Evolutionary conservation across 2,113 vertebrate genomes (phyloP).

Genomic region (Hymenochirus boettgeri): DNA sequence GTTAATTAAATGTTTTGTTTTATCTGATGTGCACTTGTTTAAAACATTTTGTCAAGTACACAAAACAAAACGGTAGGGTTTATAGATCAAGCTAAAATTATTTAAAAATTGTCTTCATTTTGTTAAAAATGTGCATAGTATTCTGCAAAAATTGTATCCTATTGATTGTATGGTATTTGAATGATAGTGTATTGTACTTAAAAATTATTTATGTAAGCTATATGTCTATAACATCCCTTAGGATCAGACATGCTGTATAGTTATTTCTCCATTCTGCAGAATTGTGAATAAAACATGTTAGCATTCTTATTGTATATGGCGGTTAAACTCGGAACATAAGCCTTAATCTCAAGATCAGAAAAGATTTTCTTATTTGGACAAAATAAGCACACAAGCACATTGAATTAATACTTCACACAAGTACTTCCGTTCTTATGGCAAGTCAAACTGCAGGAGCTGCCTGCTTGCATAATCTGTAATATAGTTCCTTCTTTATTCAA

Average conservation of each 20-base stretch:
- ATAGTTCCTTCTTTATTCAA: not conserved
- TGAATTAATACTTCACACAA: not conserved
- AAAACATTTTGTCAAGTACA: constrained; percentile 17
- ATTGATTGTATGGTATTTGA: not conserved
- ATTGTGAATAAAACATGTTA: constrained; percentile 9
- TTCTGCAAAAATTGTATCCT: not conserved
- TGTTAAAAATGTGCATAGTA: not conserved
- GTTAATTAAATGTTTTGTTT: constrained; percentile 28
- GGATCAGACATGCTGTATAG: constrained; percentile 1
- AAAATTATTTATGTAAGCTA: constrained; percentile 3
- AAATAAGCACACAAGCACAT: constrained; percentile 35
- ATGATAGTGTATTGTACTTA: constrained; percentile 18
- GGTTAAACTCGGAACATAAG: constrained; percentile 21
- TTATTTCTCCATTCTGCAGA: constrained; percentile 12
- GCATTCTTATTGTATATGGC: not conserved
- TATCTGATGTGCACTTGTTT: constrained; percentile 39
- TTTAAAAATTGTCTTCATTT: not conserved
- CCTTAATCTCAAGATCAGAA: constrained; percentile 26
- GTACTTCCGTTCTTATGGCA: not conserved
- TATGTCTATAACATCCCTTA: not conserved
- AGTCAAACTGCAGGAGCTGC: not conserved
- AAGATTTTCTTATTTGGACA: constrained; percentile 17
- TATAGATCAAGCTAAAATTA: not conserved
- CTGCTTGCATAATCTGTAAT: not conserved
- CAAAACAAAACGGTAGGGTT: not conserved